Percentiles rank a stretch among this genome's conserved stretches.
Conservation (phyloP, 1,140 invertebrate genomes). For the Calephelis nemesis region DNA sequence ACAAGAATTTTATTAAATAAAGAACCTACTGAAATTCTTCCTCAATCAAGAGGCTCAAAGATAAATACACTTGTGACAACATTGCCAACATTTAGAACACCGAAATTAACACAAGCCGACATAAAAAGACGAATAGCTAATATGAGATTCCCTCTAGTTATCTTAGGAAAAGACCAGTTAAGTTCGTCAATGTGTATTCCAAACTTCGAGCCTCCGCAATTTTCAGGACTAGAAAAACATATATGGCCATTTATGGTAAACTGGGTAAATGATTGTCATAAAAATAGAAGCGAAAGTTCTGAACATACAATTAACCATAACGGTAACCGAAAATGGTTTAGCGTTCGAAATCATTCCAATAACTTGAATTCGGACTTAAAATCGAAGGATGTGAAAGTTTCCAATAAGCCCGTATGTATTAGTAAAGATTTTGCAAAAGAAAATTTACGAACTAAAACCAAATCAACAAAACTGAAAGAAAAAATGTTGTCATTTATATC, state of each 20-base stretch:
- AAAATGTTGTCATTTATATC: conserved; percentile 50
- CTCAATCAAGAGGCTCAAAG: conserved; percentile 21
- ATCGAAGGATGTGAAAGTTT: not conserved
- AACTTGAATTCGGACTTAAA: not conserved
- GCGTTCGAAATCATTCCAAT: not conserved
- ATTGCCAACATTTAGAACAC: conserved; percentile 32
- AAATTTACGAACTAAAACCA: conserved; percentile 4
- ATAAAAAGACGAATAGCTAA: conserved; percentile 47
- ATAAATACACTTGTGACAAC: conserved; percentile 38
- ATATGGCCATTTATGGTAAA: conserved; percentile 63
- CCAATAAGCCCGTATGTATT: not conserved
- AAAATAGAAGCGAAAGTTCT: conserved; percentile 11
- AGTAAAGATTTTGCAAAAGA: not conserved
- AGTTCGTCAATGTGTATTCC: conserved; percentile 41
- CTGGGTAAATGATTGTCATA: conserved; percentile 35
- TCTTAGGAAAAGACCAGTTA: conserved; percentile 56
- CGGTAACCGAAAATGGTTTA: conserved; percentile 1
- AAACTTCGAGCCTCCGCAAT: conserved; percentile 46
- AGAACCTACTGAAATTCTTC: conserved; percentile 26
- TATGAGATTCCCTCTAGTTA: conserved; percentile 53
- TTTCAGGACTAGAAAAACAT: conserved; percentile 51
- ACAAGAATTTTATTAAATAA: conserved; percentile 49
- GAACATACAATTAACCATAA: conserved; percentile 11
- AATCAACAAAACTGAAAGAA: conserved; percentile 48
- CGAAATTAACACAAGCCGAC: conserved; percentile 51